Percentiles rank a stretch among this genome's conserved stretches.
phyloP scores from a whole-genome alignment of 2,888 invertebrate genomes.

The Lamellibrachia columna region DNA sequence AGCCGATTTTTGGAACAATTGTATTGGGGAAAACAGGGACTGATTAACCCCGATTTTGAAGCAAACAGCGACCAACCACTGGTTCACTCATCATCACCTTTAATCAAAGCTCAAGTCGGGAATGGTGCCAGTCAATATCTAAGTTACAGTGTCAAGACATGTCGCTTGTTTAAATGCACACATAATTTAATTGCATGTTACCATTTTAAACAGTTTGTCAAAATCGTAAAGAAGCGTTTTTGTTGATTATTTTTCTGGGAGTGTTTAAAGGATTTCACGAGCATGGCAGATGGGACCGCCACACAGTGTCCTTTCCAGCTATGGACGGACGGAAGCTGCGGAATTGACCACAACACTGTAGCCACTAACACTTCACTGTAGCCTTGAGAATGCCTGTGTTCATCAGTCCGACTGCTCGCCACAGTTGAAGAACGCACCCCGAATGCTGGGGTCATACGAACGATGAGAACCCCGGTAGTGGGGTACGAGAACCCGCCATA shows the following conservation, averaged over 20 bases:
- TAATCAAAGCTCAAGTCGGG: too few species aligned
- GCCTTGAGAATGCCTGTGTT: background rate
- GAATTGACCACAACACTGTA: background rate
- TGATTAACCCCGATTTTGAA: too few species aligned
- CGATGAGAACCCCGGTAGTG: conserved; percentile 96
- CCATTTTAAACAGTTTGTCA: too few species aligned
- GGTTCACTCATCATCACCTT: too few species aligned
- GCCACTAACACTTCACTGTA: background rate
- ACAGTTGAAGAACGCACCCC: background rate
- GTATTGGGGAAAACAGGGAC: too few species aligned
- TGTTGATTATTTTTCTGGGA: background rate
- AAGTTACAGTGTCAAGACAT: too few species aligned
- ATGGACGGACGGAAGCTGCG: conserved; percentile 16
- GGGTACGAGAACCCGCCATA: conserved; percentile 94
- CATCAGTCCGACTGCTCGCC: background rate
- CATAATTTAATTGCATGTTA: too few species aligned
- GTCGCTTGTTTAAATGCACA: too few species aligned
- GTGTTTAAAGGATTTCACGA: background rate
- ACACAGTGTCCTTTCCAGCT: background rate
- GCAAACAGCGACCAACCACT: too few species aligned
- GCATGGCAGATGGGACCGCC: background rate
- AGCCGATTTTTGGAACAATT: too few species aligned
- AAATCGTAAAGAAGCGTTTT: background rate
- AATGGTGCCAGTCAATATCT: too few species aligned
- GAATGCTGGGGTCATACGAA: conserved; percentile 76